Evolutionary conservation across 2,888 invertebrate species (phyloP), one percentile per base, ranked within the genome.

Genomic region (Cacoxenus indagator): DNA sequence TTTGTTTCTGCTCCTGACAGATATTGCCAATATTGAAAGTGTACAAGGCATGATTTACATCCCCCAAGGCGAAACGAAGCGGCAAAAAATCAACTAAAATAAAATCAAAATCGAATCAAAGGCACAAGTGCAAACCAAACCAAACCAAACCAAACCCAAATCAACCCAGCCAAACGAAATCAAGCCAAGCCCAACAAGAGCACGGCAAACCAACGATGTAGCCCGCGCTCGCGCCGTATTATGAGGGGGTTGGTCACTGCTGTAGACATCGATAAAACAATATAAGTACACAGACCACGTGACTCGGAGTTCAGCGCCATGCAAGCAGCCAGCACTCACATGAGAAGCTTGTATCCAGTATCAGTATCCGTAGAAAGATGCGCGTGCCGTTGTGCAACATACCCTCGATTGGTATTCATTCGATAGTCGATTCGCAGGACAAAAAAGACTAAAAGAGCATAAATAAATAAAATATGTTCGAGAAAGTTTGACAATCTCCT

Each of bases 21-120:
- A 74, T 75, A 73, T 73, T 74, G 76, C 37, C 73, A 74, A 73
- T 75, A 82, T 76, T 73, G 73, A 74, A 70, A 76, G 70, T 77
- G 74, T 70, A 67, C 31, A 19, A 51, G 61, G 46, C 45, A 78
- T 83, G 84, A 85, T 85, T 84, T 84, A 84, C 78, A 83, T 82
- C 72, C 76, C 77, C 73, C 19, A 67, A 68, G 77, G 67, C 68
- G 73, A 70, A 69, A 69, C 64, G 43, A 51, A 51, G 22, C 51
- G 51, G 70, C 65, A 64, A 64, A 67, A 67, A 72, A 71, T 73
- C 73, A 70, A 72, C 70, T 73, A 79, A 77, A 81, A 78, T 78
- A 85, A 83, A 83, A 82, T 78, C 77, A 80, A 82, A 82, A 82
- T 78, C 84, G 74, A 84, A 81, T 81, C 81, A 81, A 80, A 74